phyloP scores from a whole-genome alignment of 2,888 invertebrate genomes.

The Camptogramma bilineatum region DNA sequence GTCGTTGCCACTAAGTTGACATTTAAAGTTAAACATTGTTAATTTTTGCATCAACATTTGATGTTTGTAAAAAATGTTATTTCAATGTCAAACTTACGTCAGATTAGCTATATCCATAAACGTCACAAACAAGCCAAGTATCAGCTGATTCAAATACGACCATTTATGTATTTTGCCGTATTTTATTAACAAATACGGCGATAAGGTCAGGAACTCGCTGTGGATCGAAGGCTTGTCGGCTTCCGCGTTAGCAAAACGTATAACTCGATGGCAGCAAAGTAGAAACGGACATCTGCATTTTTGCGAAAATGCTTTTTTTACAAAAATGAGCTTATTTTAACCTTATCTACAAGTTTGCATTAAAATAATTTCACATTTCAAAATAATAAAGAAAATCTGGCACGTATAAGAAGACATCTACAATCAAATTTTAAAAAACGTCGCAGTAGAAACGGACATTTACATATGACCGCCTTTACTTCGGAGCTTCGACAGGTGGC shows the following conservation, averaged over 20 bases:
- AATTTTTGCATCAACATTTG: neutral
- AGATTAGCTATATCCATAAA: conserved; percentile 16
- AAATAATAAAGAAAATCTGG: too few relatives aligned
- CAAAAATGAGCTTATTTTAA: too few relatives aligned
- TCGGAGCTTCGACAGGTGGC: too few relatives aligned
- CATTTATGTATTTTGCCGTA: conserved; percentile 25
- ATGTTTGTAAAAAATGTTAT: neutral
- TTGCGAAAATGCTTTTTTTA: too few relatives aligned
- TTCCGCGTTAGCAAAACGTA: conserved; percentile 45
- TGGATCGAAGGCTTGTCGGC: conserved; percentile 29
- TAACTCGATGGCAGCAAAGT: too few relatives aligned
- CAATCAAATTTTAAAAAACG: too few relatives aligned
- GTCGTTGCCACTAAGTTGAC: neutral
- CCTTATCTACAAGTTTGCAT: too few relatives aligned
- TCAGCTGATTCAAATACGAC: conserved; percentile 25
- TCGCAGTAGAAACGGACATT: too few relatives aligned
- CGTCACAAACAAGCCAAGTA: conserved; percentile 10
- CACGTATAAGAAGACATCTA: too few relatives aligned
- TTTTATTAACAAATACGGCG: conserved; percentile 22
- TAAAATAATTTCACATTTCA: too few relatives aligned
- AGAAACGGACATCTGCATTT: too few relatives aligned
- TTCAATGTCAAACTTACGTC: conserved; percentile 13
- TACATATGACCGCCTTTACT: too few relatives aligned
- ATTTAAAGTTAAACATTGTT: neutral
- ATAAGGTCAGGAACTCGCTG: conserved; percentile 32